A percentile compares a stretch with the other conserved stretches of the same genome.
These are phyloP conservation scores for Euglossa dilemma DNA, from an alignment of 1,140 invertebrate species.

Conservation along the genomic window DNA sequence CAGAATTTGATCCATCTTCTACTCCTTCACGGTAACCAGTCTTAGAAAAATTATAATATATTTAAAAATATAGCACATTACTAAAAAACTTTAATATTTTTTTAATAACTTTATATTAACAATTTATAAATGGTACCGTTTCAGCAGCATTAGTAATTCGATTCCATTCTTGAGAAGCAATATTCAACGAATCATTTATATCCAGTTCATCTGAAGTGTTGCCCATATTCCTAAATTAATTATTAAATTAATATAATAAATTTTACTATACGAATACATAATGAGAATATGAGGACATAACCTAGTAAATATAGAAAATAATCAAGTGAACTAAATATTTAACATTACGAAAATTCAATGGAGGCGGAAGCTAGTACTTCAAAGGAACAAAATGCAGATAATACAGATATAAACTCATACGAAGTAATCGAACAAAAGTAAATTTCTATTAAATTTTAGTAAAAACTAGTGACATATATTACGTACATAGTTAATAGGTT, in stretches of 20 bases:
- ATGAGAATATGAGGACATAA: neutral
- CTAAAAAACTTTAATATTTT: constrained; percentile 22
- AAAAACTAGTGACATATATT: neutral
- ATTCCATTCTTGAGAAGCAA: constrained; percentile 75
- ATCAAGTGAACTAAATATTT: neutral
- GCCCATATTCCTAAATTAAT: constrained; percentile 37
- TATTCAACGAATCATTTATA: constrained; percentile 69
- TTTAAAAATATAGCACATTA: constrained; percentile 2
- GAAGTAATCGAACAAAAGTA: constrained; percentile 65
- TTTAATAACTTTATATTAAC: neutral
- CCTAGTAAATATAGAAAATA: neutral
- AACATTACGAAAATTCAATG: constrained; percentile 22
- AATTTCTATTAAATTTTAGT: neutral
- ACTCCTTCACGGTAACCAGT: constrained; percentile 84
- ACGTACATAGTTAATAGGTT: neutral
- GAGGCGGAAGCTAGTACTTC: constrained; percentile 27
- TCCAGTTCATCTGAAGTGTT: neutral
- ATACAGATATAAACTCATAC: neutral
- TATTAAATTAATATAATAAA: neutral
- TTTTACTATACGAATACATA: neutral
- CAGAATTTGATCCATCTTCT: constrained; percentile 80
- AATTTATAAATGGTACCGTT: constrained; percentile 67
- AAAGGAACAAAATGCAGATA: constrained; percentile 11
- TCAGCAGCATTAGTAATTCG: constrained; percentile 67
- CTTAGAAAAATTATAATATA: constrained; percentile 39